Base-by-base conservation (phyloP, 30 jellyfish, hydroid and myxozoan species). In the Aurelia sp. region DNA sequence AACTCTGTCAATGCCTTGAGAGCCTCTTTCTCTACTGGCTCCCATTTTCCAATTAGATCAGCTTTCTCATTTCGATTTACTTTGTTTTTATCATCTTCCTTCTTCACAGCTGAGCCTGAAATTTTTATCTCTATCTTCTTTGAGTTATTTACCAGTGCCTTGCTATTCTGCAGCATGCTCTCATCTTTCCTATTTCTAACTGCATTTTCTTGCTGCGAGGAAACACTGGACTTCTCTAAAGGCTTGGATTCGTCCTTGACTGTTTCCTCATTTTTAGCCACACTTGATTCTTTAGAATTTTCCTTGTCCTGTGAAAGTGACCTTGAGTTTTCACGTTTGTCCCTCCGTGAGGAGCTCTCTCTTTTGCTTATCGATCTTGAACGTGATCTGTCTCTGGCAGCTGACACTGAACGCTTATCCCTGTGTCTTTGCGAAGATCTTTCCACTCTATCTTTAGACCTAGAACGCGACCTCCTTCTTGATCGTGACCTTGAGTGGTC, bases 21-120 rank as follows among this genome's bases (percentile, higher is more conserved):
- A 21, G 81, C 63, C n/a, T 72, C 48, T 22, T 72, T 62, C 52
- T 73, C 93, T 8, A 84, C 93, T 12, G 93, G 93, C 51, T 84
- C 87, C 93, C 93, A 84, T 62, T 84, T 73, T 30, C 93, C 93
- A 71, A 84, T 71, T 61, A 84, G 64, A 55, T 84, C 87, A 37
- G 72, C 62, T 61, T 84, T 68, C 3, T 57, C 70, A 8, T 73
- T 76, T 35, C 33, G 15, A 8, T 58, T 16, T 19, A 17, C 51
- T 17, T 55, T 37, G 22, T 41, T 37, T 4, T 71, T 61, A 23
- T 51, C 65, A 37, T 62, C 78, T 40, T 66, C 55, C 64, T 68
- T 52, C 11, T 13, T 19, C 21, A n/a, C 35, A 17, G 68, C 61
- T 31, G 86, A 71, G 55, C 15, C 55, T 18, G 81, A 57, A 31